Base-by-base conservation (phyloP, 2,113 vertebrate species). In the Corythornis vintsioides region DNA sequence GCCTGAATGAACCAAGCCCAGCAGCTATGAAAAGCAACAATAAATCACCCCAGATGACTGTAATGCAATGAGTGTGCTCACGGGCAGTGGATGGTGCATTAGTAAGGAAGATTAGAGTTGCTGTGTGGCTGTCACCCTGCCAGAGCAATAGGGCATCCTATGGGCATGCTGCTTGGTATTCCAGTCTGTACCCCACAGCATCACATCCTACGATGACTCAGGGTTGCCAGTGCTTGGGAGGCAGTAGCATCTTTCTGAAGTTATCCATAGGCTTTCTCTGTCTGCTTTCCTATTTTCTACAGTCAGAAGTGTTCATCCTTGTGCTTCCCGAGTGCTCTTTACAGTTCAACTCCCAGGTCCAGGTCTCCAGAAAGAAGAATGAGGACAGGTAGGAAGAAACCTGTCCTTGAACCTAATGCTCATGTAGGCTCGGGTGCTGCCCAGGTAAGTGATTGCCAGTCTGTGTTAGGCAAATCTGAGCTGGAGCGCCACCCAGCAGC, bases 201-300 rank as follows among this genome's bases (percentile, higher is more conserved):
- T 83, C 1, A 0, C 26, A 18, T n/a, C 57, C 53, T 57, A 4
- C 2, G 2, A 63, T 67, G 42, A 9, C 48, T 67, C 0, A 0
- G n/a, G 22, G 15, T 56, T 48, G 52, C 7, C 35, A 79, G 47
- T 3, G 2, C 18, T 19, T n/a, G 35, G 10, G 45, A 65, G 14
- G 25, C 61, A 83, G 21, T 15, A 24, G 8, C 33, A 13, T 59
- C 43, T 53, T 83, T 80, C 38, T 80, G 48, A 87, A 38, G 43
- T 56, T n/a, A 57, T 76, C 48, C 1, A 2, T 48, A 63, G 57
- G 63, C 26, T 79, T 86, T 63, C 72, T 59, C 24, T 45, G 5
- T 43, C 85, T 92, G 33, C 42, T 90, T 56, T 48, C 43, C 18
- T 29, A 1, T 55, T 88, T 75, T 33, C 15, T 86, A 43, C 48